phyloP scores from a whole-genome alignment of 64 coral and sea anemone genomes.

The Porites lutea region DNA sequence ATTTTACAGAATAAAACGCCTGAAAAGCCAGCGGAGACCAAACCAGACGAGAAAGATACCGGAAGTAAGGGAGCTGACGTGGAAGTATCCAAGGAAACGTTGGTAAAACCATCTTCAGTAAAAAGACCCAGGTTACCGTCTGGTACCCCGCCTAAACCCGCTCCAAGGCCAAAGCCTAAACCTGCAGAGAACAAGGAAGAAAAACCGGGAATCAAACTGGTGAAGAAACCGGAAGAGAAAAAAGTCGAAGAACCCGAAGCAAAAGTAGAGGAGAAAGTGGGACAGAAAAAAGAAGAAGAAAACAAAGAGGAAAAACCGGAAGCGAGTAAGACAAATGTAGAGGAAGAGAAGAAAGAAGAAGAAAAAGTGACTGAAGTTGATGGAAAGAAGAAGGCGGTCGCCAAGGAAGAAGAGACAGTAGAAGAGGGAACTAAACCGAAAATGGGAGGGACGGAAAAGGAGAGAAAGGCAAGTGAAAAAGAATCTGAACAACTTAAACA shows the following conservation, averaged over 20 bases:
- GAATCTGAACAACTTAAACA: background rate
- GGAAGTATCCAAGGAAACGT: slow-evolving; percentile 36
- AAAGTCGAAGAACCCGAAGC: background rate
- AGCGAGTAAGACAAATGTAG: background rate
- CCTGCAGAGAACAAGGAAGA: background rate
- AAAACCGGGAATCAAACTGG: background rate
- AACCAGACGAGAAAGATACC: background rate
- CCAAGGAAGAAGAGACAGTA: background rate
- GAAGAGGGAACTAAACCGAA: background rate
- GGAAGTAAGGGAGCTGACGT: background rate
- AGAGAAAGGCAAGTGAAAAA: background rate
- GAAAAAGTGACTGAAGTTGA: slow-evolving; percentile 22
- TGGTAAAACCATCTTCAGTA: slow-evolving; percentile 58
- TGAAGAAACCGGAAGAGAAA: background rate
- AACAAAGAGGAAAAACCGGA: background rate
- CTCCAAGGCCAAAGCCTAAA: slow-evolving; percentile 19
- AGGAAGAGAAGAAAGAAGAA: background rate
- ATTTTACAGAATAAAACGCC: slow-evolving; percentile 14
- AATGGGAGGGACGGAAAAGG: background rate
- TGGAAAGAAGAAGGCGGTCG: background rate
- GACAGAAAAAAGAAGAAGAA: background rate
- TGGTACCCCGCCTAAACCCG: slow-evolving; percentile 35
- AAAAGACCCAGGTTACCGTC: slow-evolving; percentile 41
- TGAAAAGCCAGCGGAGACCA: slow-evolving; percentile 11
- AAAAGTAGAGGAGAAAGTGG: background rate